Percentiles rank a stretch among this genome's conserved stretches.
Conservation (phyloP, 2,888 invertebrate species). For the Boloria euphrosyne region DNA sequence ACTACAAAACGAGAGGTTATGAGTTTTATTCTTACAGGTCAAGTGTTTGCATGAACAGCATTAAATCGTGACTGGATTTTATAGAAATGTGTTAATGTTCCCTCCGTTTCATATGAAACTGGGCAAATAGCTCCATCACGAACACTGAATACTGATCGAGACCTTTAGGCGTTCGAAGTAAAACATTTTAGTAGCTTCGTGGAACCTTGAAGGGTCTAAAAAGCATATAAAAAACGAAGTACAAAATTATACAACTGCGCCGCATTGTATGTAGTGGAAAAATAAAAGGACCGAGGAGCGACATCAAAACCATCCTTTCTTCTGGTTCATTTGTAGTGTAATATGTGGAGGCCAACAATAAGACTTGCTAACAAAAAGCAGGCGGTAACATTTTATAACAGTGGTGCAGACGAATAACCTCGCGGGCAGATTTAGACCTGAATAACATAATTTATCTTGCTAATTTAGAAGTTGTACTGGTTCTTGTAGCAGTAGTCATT, state of each 20-base stretch:
- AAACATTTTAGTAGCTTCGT: slow-evolving; percentile 6
- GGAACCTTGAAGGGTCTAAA: slow-evolving; percentile 1
- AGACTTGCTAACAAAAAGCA: slow-evolving; percentile 34
- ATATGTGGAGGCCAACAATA: slow-evolving; percentile 26
- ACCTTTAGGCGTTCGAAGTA: slow-evolving; percentile 22
- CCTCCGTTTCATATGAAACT: slow-evolving; percentile 33
- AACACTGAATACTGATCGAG: slow-evolving; percentile 34
- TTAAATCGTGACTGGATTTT: slow-evolving; percentile 37
- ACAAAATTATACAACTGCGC: slow-evolving; percentile 12
- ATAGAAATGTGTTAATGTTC: slow-evolving; percentile 40
- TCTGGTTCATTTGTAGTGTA: slow-evolving; percentile 31
- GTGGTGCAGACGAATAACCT: slow-evolving; percentile 2
- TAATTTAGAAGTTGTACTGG: too few species aligned
- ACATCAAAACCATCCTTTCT: slow-evolving; percentile 33
- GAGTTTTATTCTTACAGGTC: slow-evolving; percentile 24
- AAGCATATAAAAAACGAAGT: slow-evolving; percentile 14
- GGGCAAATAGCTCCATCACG: slow-evolving; percentile 38
- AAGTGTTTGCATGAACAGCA: slow-evolving; percentile 36
- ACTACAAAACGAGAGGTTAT: slow-evolving; percentile 16
- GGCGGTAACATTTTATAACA: slow-evolving; percentile 22
- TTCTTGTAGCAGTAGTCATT: too few species aligned
- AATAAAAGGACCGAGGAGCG: slow-evolving; percentile 31
- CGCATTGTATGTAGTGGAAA: slow-evolving; percentile 26
- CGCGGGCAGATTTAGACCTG: not conserved
- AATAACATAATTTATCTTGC: too few species aligned